A percentile compares a stretch with the other conserved stretches of the same genome.
Evolutionary conservation across 2,113 vertebrate genomes (phyloP).

Genomic region (Osmerus eperlanus): DNA sequence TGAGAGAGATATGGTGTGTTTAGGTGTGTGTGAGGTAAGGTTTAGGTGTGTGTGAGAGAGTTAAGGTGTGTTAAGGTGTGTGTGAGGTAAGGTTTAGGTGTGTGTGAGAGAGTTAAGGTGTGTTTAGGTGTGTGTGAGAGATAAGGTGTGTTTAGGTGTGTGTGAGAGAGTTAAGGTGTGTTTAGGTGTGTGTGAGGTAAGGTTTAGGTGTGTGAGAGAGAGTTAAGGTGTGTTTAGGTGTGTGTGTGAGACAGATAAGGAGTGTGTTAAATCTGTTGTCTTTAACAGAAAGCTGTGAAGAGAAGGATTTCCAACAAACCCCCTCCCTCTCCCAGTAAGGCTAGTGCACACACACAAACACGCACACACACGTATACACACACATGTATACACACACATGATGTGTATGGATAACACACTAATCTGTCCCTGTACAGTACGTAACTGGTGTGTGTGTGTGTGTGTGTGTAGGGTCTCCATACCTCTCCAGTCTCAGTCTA

Average conservation of each 20-base stretch:
- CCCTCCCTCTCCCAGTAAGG: slow-evolving; percentile 82
- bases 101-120: not conserved
- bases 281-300: slow-evolving; percentile 73
- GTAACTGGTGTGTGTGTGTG: not conserved
- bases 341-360: too few relatives aligned
- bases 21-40: not conserved
- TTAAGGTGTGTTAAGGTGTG: not conserved
- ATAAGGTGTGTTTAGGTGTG: too few relatives aligned
- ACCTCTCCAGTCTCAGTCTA: slow-evolving; percentile 74
- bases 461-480: slow-evolving; percentile 80
- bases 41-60: not conserved
- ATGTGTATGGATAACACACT: not conserved
- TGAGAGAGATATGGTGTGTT: not conserved
- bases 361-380: too few relatives aligned
- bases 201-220: not conserved
- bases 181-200: slow-evolving; percentile 3
- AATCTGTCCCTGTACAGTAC: not conserved
- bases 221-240: not conserved
- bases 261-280: slow-evolving; percentile 8
- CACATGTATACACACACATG: not conserved
- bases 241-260: not conserved
- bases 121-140: not conserved
- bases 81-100: not conserved
- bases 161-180: not conserved
- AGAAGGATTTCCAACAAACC: slow-evolving; percentile 72